phyloP scores from a whole-genome alignment of 1,140 invertebrate species.

The Ganaspis sp. region DNA sequence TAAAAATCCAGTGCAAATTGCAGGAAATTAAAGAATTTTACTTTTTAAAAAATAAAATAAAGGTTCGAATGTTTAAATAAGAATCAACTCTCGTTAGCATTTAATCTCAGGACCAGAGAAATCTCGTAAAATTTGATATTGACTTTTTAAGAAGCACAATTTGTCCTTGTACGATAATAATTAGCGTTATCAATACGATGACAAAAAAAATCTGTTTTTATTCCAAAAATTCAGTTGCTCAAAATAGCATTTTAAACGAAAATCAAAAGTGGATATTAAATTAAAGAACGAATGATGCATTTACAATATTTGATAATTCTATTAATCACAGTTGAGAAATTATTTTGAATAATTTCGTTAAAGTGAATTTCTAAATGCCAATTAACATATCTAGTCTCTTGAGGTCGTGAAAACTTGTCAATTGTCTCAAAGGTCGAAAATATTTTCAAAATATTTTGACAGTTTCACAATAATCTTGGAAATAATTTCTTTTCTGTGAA shows the following conservation, averaged over 20 bases:
- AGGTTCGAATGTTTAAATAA: neutral
- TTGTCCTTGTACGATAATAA: slow-evolving; percentile 19
- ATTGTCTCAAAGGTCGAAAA: neutral
- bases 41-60: too few species aligned
- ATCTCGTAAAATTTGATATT: neutral
- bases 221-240: neutral
- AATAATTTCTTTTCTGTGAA: neutral
- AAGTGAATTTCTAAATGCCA: neutral
- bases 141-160: neutral
- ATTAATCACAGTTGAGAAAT: neutral
- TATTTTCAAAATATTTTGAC: neutral
- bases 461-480: too few species aligned
- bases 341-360: neutral
- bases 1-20: neutral
- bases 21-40: neutral
- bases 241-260: neutral
- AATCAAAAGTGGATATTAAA: neutral
- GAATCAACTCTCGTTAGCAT: neutral
- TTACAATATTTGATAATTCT: neutral
- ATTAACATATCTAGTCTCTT: slow-evolving; percentile 8
- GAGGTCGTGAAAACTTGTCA: neutral
- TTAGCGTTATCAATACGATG: neutral
- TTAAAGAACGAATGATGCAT: neutral
- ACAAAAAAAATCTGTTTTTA: neutral
- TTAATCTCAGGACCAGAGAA: neutral